These are phyloP conservation scores for Borostomias antarcticus DNA, from an alignment of 2,797 vertebrate species.

Conservation along the genomic window DNA sequence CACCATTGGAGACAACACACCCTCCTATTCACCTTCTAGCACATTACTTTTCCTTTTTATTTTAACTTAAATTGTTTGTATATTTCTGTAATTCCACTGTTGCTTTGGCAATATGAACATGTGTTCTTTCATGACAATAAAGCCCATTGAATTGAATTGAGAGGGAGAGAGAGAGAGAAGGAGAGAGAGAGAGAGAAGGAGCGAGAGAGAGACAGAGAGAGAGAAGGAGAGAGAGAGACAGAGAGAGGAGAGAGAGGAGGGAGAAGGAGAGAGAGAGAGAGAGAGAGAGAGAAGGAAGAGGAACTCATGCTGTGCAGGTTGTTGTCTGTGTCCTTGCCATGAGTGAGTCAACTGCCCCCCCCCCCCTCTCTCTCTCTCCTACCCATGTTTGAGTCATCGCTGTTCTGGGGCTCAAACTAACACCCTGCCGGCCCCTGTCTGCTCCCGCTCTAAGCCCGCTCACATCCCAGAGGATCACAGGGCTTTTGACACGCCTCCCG, in stretches of 20 bases:
- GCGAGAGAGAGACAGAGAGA: slow-evolving; percentile 25
- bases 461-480: neutral
- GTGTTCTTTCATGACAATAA: too few relatives aligned
- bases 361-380: too few relatives aligned
- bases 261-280: neutral
- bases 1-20: too few relatives aligned
- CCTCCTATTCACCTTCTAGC: too few relatives aligned
- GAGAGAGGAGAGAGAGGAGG: neutral
- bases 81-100: too few relatives aligned
- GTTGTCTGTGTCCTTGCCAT: too few relatives aligned
- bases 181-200: slow-evolving; percentile 23
- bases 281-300: neutral
- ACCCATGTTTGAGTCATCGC: neutral
- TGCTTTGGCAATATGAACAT: too few relatives aligned
- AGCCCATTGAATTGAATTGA: neutral
- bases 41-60: too few relatives aligned
- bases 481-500: neutral
- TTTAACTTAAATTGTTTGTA: too few relatives aligned
- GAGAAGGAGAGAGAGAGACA: slow-evolving; percentile 16
- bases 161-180: slow-evolving; percentile 3
- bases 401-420: neutral
- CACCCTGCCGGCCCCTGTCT: too few relatives aligned
- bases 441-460: too few relatives aligned
- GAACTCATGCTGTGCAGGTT: too few relatives aligned
- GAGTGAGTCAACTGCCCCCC: neutral